Conservation (phyloP, 2,797 vertebrate species). For the Furcifer pardalis region DNA sequence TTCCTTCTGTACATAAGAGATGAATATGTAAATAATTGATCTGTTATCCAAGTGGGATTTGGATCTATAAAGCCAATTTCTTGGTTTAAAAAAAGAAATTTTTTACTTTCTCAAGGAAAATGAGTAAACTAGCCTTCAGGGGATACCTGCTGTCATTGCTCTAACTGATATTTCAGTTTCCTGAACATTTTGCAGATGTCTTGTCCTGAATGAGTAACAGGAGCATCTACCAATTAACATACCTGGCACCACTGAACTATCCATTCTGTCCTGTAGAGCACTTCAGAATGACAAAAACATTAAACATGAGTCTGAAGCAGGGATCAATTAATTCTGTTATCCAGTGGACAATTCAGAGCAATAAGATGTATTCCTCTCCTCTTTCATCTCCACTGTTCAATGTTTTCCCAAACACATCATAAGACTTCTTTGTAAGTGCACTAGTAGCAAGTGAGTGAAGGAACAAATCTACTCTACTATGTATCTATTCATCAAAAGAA, state of each 20-base stretch:
- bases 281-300: neutral
- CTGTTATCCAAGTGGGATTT: neutral
- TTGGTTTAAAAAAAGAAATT: neutral
- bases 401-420: neutral
- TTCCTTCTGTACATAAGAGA: neutral
- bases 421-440: neutral
- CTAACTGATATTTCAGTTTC: neutral
- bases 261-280: neutral
- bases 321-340: neutral
- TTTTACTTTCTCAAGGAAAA: neutral
- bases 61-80: slow-evolving; percentile 16
- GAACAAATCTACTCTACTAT: neutral
- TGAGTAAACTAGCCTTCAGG: neutral
- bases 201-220: neutral
- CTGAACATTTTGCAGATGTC: neutral
- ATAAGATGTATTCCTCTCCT: neutral
- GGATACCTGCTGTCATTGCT: neutral
- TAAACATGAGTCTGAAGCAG: neutral
- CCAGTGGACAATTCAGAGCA: neutral
- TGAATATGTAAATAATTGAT: slow-evolving; percentile 30
- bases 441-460: neutral
- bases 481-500: neutral
- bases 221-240: neutral
- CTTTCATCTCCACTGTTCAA: neutral
- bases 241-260: neutral